Evolutionary conservation across 2,797 vertebrate genomes (phyloP).

Genomic region (Phaenicophaeus curvirostris): DNA sequence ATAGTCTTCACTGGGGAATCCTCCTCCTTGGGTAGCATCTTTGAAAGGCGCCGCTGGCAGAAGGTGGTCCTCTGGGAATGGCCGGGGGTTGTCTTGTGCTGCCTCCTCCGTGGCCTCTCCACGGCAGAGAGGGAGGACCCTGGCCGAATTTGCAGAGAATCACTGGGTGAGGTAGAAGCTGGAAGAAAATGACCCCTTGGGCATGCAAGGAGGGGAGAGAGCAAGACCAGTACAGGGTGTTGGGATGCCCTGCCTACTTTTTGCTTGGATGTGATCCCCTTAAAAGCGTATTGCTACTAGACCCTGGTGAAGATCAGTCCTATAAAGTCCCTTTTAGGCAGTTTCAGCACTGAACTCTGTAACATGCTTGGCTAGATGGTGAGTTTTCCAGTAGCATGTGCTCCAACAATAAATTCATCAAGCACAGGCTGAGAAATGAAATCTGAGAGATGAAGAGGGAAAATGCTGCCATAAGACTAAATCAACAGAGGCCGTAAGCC

Average conservation of each 20-base stretch:
- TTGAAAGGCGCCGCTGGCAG: neutral
- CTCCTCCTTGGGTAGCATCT: neutral
- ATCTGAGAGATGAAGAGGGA: neutral
- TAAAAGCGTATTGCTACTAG: fast-evolving
- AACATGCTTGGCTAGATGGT: fast-evolving
- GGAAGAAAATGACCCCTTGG: neutral
- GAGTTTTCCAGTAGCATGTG: neutral
- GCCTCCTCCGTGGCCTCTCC: fast-evolving
- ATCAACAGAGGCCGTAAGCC: fast-evolving
- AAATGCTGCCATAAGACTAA: neutral
- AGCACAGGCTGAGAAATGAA: neutral
- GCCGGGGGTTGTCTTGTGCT: fast-evolving
- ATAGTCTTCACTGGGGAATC: neutral
- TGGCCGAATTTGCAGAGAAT: neutral
- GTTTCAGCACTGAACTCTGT: neutral
- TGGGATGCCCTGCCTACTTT: neutral
- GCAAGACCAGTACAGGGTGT: neutral
- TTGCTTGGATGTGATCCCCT: neutral
- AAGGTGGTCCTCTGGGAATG: neutral
- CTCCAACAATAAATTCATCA: neutral
- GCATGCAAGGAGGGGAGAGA: neutral
- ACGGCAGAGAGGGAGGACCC: neutral
- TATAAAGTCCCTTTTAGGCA: neutral
- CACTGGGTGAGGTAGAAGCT: neutral
- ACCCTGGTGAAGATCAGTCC: neutral